Evolutionary conservation across 2,888 invertebrate species (phyloP).

Genomic region (Lysandra bellargus): DNA sequence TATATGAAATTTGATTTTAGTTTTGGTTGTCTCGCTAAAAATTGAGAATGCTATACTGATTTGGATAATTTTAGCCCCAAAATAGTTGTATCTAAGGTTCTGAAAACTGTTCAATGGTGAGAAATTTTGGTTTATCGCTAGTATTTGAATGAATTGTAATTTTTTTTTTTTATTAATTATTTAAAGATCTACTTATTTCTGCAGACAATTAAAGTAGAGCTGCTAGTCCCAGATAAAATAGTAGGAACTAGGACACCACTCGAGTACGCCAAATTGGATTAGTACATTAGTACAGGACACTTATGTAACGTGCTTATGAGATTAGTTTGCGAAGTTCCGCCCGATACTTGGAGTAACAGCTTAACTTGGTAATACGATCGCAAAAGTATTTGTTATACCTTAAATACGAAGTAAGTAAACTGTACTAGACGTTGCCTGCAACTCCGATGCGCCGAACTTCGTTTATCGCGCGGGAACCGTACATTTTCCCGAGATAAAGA

Average conservation of each 20-base stretch:
- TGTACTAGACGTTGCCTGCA: no score
- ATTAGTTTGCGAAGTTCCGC: constrained; percentile 14
- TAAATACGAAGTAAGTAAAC: neutral
- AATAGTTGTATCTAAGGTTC: no score
- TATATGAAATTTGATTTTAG: no score
- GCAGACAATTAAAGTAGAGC: neutral
- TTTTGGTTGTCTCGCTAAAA: no score
- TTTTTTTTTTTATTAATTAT: neutral
- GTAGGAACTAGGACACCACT: neutral
- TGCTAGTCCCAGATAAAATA: constrained; percentile 8
- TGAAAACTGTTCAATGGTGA: no score
- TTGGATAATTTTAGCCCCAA: no score
- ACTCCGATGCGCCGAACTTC: no score
- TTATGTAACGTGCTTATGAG: constrained; percentile 20
- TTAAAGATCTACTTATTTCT: neutral
- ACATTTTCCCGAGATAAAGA: no score
- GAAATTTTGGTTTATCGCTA: no score
- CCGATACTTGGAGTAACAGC: neutral
- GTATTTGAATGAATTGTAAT: neutral
- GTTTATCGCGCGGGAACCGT: no score
- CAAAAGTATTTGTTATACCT: neutral
- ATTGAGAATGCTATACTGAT: no score
- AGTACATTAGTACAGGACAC: constrained; percentile 5
- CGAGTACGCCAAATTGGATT: constrained; percentile 22
- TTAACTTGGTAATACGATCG: constrained; percentile 1